Conservation (phyloP, 2,113 vertebrate genomes). For the Pygoscelis adeliae region DNA sequence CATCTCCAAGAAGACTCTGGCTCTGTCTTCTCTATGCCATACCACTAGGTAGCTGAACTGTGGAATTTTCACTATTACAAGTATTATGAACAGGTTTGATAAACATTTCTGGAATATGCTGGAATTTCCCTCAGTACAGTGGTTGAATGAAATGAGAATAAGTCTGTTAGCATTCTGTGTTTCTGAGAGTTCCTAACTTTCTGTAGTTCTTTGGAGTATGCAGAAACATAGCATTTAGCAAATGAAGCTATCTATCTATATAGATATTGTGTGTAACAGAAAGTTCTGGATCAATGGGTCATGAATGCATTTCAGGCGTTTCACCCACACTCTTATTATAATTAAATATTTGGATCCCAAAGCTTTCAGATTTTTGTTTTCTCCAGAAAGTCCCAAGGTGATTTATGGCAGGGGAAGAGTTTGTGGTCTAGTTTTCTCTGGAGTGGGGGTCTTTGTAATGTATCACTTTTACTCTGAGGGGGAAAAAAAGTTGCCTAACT, state of each 20-base stretch:
- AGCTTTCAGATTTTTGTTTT: neutral
- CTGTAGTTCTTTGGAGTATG: neutral
- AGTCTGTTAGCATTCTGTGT: neutral
- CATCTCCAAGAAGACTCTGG: neutral
- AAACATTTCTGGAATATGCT: neutral
- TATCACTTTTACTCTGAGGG: neutral
- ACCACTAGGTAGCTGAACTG: neutral
- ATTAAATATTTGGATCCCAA: neutral
- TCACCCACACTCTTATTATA: neutral
- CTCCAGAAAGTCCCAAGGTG: neutral
- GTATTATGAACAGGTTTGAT: neutral
- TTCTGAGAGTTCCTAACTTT: neutral
- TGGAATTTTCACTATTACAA: neutral
- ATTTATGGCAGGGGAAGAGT: neutral
- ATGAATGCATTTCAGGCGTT: neutral
- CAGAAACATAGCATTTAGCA: neutral
- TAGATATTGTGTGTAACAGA: neutral
- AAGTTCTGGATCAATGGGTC: neutral
- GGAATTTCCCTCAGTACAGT: neutral
- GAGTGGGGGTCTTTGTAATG: neutral
- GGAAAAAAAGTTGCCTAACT: neutral
- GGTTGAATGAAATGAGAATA: neutral
- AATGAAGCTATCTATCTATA: neutral
- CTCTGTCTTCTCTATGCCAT: neutral
- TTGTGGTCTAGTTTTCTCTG: neutral